phyloP scores from a whole-genome alignment of 2,797 vertebrate genomes.

The Numenius phaeopus region DNA sequence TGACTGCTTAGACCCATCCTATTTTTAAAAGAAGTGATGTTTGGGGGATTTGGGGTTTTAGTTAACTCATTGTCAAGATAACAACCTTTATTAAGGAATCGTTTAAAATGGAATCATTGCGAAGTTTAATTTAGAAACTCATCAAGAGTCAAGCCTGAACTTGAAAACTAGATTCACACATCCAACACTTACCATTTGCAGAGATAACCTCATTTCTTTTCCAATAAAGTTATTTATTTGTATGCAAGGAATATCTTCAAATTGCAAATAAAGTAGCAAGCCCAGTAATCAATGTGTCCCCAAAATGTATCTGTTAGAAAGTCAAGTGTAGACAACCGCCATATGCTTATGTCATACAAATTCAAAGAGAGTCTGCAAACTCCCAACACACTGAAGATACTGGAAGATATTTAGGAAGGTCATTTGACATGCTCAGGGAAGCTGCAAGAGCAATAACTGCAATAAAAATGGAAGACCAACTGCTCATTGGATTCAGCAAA shows the following conservation, averaged over 20 bases:
- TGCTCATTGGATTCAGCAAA: background rate
- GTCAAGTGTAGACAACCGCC: background rate
- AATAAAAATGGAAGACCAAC: background rate
- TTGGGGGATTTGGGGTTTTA: background rate
- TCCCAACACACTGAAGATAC: background rate
- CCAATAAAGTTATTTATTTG: constrained; percentile 47
- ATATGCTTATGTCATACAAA: background rate
- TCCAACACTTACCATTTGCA: constrained; percentile 47
- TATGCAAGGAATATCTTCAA: constrained; percentile 9
- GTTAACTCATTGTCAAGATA: constrained; percentile 16
- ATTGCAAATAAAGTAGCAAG: background rate
- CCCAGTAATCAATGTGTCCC: background rate
- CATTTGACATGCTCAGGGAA: background rate
- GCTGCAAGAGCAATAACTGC: background rate
- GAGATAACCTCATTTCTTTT: constrained; percentile 40
- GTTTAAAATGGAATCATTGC: constrained; percentile 61
- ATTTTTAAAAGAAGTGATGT: constrained; percentile 16
- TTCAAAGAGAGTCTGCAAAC: background rate
- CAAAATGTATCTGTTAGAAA: background rate
- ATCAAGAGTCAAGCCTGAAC: constrained; percentile 46
- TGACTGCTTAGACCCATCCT: background rate
- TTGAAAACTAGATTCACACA: constrained; percentile 50
- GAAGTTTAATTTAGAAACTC: constrained; percentile 62
- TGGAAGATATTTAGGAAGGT: background rate
- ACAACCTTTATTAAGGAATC: constrained; percentile 34